Conservation (phyloP, 1,140 invertebrate genomes). For the Dendroctonus valens region DNA sequence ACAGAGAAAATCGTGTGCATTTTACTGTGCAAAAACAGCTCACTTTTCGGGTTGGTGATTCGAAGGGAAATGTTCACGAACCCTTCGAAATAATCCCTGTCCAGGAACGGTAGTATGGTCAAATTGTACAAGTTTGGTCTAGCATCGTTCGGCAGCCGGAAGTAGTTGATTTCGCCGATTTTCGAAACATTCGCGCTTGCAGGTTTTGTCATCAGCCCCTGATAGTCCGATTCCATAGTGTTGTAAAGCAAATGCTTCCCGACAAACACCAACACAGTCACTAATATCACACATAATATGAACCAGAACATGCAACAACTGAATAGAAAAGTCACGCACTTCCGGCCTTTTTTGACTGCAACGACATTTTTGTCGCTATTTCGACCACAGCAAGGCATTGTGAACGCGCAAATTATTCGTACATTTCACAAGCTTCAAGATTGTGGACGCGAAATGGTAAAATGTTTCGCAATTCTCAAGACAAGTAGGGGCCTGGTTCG, state of each 20-base stretch:
- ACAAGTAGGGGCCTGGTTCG: conserved; percentile 11
- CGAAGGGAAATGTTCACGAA: conserved; percentile 69
- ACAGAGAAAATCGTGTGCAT: conserved; percentile 57
- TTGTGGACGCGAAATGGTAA: conserved; percentile 15
- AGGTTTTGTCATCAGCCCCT: not conserved
- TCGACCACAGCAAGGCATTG: conserved; percentile 49
- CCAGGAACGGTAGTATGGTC: conserved; percentile 69
- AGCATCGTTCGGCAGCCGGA: conserved; percentile 65
- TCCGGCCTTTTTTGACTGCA: conserved; percentile 28
- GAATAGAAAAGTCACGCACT: conserved; percentile 42
- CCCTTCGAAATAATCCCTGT: conserved; percentile 67
- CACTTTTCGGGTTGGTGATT: conserved; percentile 55
- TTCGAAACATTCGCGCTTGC: not conserved
- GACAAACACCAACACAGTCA: conserved; percentile 53
- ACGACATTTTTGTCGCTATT: conserved; percentile 19
- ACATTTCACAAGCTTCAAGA: conserved; percentile 22
- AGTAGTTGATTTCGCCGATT: conserved; percentile 6
- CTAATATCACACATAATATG: conserved; percentile 51
- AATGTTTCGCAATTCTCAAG: conserved; percentile 11
- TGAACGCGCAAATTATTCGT: not conserved
- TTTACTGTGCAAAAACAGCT: conserved; percentile 70
- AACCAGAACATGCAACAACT: conserved; percentile 54
- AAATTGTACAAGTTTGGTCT: conserved; percentile 74
- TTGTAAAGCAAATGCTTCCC: conserved; percentile 49
- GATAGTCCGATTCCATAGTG: not conserved